Conservation (phyloP, 2,113 vertebrate genomes). For the Gallinago media region DNA sequence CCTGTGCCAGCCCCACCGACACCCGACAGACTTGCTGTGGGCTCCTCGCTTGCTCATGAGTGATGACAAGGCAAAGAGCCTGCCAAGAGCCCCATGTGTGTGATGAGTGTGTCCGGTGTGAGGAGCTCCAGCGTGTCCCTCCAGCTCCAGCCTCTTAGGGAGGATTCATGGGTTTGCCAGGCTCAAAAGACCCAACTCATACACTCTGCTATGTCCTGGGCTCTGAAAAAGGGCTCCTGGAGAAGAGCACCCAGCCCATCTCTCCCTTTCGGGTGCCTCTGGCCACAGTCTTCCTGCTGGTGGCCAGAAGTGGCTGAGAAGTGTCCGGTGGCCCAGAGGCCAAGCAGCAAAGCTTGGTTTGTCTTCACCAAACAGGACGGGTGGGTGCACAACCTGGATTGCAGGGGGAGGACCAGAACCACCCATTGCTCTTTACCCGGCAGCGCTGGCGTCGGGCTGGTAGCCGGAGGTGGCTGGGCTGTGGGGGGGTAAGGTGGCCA, state of each 20-base stretch:
- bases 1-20: background rate
- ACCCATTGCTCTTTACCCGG: background rate
- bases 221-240: background rate
- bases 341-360: background rate
- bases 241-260: background rate
- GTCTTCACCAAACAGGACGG: background rate
- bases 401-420: rapidly evolving
- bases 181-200: background rate
- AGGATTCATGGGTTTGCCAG: background rate
- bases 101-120: background rate
- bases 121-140: background rate
- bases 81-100: background rate
- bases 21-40: background rate
- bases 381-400: background rate
- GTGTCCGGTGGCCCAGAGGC: rapidly evolving
- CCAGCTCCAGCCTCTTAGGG: background rate
- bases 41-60: background rate
- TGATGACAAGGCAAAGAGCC: background rate
- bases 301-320: background rate
- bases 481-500: background rate
- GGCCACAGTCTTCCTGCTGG: background rate
- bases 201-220: background rate
- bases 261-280: background rate
- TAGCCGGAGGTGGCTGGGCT: background rate
- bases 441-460: slow-evolving; percentile 29